These are phyloP conservation scores for Contarinia nasturtii DNA, from an alignment of 1,140 invertebrate species.

Conservation along the genomic window DNA sequence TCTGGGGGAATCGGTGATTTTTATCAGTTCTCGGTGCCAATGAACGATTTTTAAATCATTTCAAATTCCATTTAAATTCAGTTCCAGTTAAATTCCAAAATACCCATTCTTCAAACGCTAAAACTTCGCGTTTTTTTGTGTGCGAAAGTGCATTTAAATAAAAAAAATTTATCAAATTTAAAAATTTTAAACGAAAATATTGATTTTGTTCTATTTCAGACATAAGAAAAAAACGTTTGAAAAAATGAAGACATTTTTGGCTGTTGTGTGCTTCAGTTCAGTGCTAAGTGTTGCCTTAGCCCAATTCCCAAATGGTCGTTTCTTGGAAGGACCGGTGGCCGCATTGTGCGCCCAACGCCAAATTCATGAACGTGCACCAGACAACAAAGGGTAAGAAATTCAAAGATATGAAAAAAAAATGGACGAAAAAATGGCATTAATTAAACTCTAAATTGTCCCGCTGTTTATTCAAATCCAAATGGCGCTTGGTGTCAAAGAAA, in stretches of 20 bases:
- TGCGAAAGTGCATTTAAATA: too few relatives aligned
- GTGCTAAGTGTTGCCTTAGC: constrained; percentile 29
- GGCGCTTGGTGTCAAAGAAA: not conserved
- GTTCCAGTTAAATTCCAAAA: too few relatives aligned
- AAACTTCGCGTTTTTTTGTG: too few relatives aligned
- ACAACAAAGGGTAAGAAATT: constrained; percentile 32
- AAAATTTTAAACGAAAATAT: too few relatives aligned
- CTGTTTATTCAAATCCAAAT: not conserved
- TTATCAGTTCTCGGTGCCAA: too few relatives aligned
- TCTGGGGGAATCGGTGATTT: too few relatives aligned
- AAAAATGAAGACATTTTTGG: constrained; percentile 26
- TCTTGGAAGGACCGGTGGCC: constrained; percentile 51
- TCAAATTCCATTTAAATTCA: too few relatives aligned
- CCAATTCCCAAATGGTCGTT: constrained; percentile 46
- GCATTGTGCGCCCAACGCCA: constrained; percentile 47
- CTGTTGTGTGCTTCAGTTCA: constrained; percentile 23
- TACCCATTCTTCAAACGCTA: too few relatives aligned
- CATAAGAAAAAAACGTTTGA: not conserved
- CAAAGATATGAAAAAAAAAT: not conserved
- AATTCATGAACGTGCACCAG: constrained; percentile 38
- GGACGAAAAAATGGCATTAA: not conserved
- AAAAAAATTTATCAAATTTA: too few relatives aligned
- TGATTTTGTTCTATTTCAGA: too few relatives aligned
- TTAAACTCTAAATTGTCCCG: too few relatives aligned
- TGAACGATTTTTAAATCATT: too few relatives aligned